Evolutionary conservation across 2,113 vertebrate genomes (phyloP).

Genomic region (Centropristis striata): DNA sequence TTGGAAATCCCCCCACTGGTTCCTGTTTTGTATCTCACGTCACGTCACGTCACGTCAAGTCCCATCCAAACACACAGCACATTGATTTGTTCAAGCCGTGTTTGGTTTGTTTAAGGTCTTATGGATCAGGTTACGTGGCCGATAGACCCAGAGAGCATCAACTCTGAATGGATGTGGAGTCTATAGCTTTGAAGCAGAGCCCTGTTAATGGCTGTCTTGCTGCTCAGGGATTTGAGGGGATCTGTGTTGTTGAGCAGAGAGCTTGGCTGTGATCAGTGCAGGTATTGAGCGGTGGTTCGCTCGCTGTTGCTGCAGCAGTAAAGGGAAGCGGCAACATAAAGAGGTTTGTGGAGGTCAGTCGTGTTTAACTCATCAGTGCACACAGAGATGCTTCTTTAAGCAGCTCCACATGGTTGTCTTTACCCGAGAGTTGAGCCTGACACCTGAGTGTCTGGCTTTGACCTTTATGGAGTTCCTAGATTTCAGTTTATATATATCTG

Average conservation of each 20-base stretch:
- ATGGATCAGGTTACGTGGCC: constrained; percentile 38
- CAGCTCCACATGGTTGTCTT: background rate
- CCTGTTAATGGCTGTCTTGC: background rate
- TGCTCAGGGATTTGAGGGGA: constrained; percentile 19
- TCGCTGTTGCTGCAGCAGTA: background rate
- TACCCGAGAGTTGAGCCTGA: background rate
- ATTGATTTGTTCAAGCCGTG: constrained; percentile 44
- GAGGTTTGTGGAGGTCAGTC: background rate
- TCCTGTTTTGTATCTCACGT: background rate
- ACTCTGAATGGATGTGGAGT: background rate
- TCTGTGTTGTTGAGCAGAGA: constrained; percentile 8
- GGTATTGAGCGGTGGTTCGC: background rate
- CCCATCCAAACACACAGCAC: constrained; percentile 3
- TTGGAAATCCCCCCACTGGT: background rate
- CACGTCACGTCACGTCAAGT: background rate
- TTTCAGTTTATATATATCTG: background rate
- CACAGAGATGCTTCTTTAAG: background rate
- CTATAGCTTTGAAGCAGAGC: constrained; percentile 13
- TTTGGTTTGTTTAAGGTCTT: constrained; percentile 45
- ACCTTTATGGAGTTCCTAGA: background rate
- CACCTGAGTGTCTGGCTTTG: background rate
- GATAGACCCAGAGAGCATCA: constrained; percentile 2
- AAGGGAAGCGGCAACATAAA: background rate
- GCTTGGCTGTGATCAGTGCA: constrained; percentile 5
- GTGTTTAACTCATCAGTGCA: background rate